Evolutionary conservation across 1,140 invertebrate genomes (phyloP).

Genomic region (Galleria mellonella): DNA sequence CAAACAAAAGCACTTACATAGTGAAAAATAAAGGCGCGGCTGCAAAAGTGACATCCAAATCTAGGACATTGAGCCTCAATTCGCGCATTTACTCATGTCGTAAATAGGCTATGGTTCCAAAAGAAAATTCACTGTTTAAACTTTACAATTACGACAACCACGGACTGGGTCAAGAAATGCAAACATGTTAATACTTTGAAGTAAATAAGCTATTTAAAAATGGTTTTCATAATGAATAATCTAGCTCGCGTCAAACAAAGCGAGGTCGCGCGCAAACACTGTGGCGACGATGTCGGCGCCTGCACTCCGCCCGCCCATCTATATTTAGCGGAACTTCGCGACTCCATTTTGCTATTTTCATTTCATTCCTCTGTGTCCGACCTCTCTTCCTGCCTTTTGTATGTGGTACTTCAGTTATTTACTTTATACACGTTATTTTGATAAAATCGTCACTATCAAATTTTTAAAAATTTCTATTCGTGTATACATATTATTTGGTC

Average conservation of each 20-base stretch:
- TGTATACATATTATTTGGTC: too few relatives aligned
- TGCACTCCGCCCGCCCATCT: slow-evolving; percentile 46
- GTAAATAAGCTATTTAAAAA: too few relatives aligned
- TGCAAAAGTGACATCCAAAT: slow-evolving; percentile 25
- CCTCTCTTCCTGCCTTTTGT: slow-evolving; percentile 33
- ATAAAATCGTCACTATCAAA: too few relatives aligned
- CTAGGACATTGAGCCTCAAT: slow-evolving; percentile 43
- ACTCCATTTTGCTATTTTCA: slow-evolving; percentile 69
- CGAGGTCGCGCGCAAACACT: slow-evolving; percentile 34
- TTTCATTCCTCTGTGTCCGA: slow-evolving; percentile 54
- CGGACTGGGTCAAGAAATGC: not conserved
- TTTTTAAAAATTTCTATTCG: not conserved
- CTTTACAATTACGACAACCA: too few relatives aligned
- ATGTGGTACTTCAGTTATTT: not conserved
- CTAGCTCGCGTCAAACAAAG: slow-evolving; percentile 27
- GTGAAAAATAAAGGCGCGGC: slow-evolving; percentile 8
- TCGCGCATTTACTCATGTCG: slow-evolving; percentile 7
- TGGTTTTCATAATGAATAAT: not conserved
- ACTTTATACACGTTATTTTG: too few relatives aligned
- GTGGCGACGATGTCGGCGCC: slow-evolving; percentile 8
- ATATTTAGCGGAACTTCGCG: slow-evolving; percentile 69
- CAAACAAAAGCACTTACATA: not conserved
- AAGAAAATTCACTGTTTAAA: too few relatives aligned
- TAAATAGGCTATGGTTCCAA: too few relatives aligned
- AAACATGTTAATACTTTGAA: too few relatives aligned